These are phyloP conservation scores for Helleia helle DNA, from an alignment of 2,888 invertebrate species.

Conservation along the genomic window DNA sequence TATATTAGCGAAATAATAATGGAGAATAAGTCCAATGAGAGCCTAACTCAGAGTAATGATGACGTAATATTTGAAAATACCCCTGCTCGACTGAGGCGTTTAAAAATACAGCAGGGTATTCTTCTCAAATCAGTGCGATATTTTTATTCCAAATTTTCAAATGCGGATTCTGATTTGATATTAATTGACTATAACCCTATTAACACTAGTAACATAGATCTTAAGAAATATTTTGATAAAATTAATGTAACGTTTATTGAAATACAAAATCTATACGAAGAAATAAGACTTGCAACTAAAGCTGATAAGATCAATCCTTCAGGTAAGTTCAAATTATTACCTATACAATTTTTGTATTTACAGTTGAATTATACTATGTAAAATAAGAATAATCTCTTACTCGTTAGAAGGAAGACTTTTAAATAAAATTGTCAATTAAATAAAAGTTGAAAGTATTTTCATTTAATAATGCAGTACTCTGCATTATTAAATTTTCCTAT, in stretches of 20 bases:
- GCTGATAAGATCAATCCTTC: not conserved
- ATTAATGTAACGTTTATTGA: constrained; percentile 31
- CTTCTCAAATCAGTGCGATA: constrained; percentile 31
- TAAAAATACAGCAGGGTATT: constrained; percentile 55
- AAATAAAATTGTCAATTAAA: no score
- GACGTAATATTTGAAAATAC: no score
- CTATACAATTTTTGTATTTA: no score
- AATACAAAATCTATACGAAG: constrained; percentile 40
- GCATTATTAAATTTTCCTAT: no score
- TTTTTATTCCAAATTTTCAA: constrained; percentile 18
- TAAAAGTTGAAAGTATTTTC: no score
- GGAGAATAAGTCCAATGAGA: no score
- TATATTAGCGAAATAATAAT: no score
- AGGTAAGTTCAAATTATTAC: not conserved
- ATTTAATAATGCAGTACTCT: no score
- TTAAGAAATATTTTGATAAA: constrained; percentile 27
- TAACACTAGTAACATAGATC: constrained; percentile 19
- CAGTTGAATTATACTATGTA: no score
- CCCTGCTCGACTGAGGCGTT: constrained; percentile 38
- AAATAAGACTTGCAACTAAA: constrained; percentile 35
- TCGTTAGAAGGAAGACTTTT: no score
- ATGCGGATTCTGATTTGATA: constrained; percentile 20
- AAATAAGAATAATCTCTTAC: no score
- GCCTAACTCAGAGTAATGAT: no score
- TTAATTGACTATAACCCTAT: constrained; percentile 10